Percentiles rank a stretch among this genome's conserved stretches.
phyloP scores from a whole-genome alignment of 2,113 vertebrate genomes.

The Lepidothrix coronata region DNA sequence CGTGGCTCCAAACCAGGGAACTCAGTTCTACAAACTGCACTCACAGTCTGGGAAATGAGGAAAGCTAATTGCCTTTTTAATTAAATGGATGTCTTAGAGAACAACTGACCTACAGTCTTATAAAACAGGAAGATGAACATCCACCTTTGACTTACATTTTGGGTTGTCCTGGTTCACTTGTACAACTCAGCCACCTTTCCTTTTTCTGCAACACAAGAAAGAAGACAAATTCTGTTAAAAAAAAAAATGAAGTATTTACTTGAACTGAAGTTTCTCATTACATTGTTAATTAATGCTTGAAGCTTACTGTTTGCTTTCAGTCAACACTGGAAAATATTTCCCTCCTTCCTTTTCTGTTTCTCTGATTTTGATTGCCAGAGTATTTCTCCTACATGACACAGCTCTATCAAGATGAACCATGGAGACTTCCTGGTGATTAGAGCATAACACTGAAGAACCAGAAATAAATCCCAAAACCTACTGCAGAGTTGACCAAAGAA shows the following conservation, averaged over 20 bases:
- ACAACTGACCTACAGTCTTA: not conserved
- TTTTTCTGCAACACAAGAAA: conserved; percentile 47
- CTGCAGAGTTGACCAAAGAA: not conserved
- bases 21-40: not conserved
- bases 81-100: not conserved
- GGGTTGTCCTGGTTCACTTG: not conserved
- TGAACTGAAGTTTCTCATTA: not conserved
- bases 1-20: not conserved
- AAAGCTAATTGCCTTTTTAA: not conserved
- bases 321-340: conserved; percentile 4
- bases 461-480: not conserved
- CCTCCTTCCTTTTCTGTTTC: not conserved
- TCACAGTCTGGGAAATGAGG: not conserved
- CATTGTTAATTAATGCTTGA: not conserved
- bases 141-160: conserved; percentile 32
- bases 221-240: not conserved
- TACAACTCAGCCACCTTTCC: not conserved
- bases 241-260: not conserved
- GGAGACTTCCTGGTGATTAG: not conserved
- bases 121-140: not conserved
- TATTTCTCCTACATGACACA: not conserved
- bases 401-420: not conserved
- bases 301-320: not conserved
- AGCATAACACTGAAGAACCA: not conserved
- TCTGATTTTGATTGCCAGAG: not conserved